These are phyloP conservation scores for Chionodraco myersi DNA, from an alignment of 2,113 vertebrate species.

Conservation along the genomic window DNA sequence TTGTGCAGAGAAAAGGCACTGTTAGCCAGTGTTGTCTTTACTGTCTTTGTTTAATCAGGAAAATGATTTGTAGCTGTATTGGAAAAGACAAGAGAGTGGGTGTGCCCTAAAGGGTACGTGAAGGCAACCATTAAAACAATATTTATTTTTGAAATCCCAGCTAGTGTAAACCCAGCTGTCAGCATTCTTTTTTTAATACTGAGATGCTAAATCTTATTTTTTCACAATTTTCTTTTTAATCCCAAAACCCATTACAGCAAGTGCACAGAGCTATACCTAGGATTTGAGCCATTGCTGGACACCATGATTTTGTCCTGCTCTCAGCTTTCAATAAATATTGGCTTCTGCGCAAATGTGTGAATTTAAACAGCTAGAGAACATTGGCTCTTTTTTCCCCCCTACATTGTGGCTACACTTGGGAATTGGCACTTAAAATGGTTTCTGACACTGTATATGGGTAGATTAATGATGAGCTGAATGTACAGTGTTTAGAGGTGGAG, in stretches of 20 bases:
- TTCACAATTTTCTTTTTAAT: slow-evolving; percentile 10
- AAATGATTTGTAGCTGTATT: slow-evolving; percentile 49
- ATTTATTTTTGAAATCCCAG: slow-evolving; percentile 24
- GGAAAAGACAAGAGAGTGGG: slow-evolving; percentile 65
- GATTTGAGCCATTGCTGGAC: background rate
- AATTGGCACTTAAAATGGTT: slow-evolving; percentile 38
- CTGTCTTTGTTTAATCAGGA: slow-evolving; percentile 55
- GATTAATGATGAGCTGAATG: slow-evolving; percentile 13
- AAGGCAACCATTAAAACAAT: slow-evolving; percentile 42
- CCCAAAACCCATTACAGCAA: slow-evolving; percentile 22
- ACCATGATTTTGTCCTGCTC: background rate
- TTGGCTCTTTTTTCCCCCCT: background rate
- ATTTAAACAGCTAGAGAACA: slow-evolving; percentile 28
- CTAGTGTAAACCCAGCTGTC: slow-evolving; percentile 11
- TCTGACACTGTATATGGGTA: slow-evolving; percentile 27
- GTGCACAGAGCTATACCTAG: slow-evolving; percentile 13
- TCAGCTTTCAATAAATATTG: slow-evolving; percentile 29
- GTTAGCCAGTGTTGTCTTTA: slow-evolving; percentile 9
- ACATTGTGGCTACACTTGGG: slow-evolving; percentile 7
- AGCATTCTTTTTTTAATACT: background rate
- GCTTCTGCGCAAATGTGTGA: slow-evolving; percentile 19
- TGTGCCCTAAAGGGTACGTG: slow-evolving; percentile 63
- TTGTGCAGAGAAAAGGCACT: slow-evolving; percentile 11
- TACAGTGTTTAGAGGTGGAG: background rate
- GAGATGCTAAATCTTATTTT: background rate